Evolutionary conservation across 2,888 invertebrate genomes (phyloP).

Genomic region (Formica aserva): DNA sequence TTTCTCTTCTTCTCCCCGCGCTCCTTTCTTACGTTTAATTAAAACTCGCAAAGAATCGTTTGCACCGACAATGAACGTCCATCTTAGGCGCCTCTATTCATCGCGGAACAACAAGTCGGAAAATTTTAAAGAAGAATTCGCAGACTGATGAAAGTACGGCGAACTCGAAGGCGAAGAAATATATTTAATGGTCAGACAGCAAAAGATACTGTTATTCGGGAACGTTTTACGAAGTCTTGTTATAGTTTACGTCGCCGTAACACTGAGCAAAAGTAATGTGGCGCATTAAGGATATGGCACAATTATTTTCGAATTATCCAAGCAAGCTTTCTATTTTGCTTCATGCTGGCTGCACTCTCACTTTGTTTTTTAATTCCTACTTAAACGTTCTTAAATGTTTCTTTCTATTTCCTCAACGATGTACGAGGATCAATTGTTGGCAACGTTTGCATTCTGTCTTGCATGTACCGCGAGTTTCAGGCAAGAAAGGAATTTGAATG

Average conservation of each 20-base stretch:
- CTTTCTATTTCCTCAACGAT: slow-evolving; percentile 68
- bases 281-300: slow-evolving; percentile 56
- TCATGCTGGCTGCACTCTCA: slow-evolving; percentile 11
- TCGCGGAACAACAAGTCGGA: slow-evolving; percentile 46
- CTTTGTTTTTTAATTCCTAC: slow-evolving; percentile 59
- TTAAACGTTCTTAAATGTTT: slow-evolving; percentile 56
- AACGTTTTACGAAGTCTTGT: slow-evolving; percentile 20
- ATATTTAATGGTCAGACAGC: slow-evolving; percentile 44
- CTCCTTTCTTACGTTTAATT: slow-evolving; percentile 42
- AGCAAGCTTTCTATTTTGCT: slow-evolving; percentile 60
- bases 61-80: slow-evolving; percentile 44
- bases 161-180: slow-evolving; percentile 27
- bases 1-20: background rate
- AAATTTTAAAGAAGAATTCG: slow-evolving; percentile 43
- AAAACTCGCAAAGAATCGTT: slow-evolving; percentile 50
- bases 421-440: slow-evolving; percentile 73
- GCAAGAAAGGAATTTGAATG: slow-evolving; percentile 73
- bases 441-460: slow-evolving; percentile 66
- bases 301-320: slow-evolving; percentile 69
- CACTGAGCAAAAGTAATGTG: slow-evolving; percentile 18
- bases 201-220: slow-evolving; percentile 5
- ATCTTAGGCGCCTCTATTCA: slow-evolving; percentile 43
- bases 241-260: slow-evolving; percentile 14
- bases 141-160: slow-evolving; percentile 44
- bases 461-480: slow-evolving; percentile 64